Evolutionary conservation across 2,797 vertebrate genomes (phyloP).

Genomic region (Anableps anableps): DNA sequence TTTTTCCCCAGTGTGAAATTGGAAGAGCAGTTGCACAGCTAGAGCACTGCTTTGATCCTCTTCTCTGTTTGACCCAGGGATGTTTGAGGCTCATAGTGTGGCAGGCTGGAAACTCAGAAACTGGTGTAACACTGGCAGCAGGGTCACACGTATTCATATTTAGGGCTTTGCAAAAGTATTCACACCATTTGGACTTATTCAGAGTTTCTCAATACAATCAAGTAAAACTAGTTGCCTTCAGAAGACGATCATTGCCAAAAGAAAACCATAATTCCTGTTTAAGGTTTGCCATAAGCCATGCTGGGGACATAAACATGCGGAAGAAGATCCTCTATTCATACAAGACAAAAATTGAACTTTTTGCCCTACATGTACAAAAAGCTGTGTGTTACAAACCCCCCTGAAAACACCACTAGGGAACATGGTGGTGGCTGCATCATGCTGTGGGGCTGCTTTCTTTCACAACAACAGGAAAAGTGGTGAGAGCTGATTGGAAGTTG

Average conservation of each 20-base stretch:
- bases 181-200: neutral
- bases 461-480: neutral
- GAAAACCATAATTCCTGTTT: neutral
- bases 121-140: neutral
- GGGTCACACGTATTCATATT: neutral
- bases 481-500: neutral
- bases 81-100: conserved; percentile 7
- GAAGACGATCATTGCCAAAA: neutral
- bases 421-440: neutral
- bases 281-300: too few species aligned
- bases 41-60: conserved; percentile 52
- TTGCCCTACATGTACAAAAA: neutral
- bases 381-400: neutral
- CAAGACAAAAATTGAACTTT: too few species aligned
- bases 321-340: too few species aligned
- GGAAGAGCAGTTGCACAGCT: conserved; percentile 25
- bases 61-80: conserved; percentile 9
- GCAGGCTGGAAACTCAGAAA: neutral
- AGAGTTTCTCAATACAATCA: neutral
- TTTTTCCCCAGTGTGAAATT: conserved; percentile 59
- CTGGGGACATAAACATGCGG: too few species aligned
- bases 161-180: neutral
- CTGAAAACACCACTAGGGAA: neutral
- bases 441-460: neutral
- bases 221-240: neutral